Base-by-base conservation (phyloP, 2,888 invertebrate species). In the Pediacus dermestoides region DNA sequence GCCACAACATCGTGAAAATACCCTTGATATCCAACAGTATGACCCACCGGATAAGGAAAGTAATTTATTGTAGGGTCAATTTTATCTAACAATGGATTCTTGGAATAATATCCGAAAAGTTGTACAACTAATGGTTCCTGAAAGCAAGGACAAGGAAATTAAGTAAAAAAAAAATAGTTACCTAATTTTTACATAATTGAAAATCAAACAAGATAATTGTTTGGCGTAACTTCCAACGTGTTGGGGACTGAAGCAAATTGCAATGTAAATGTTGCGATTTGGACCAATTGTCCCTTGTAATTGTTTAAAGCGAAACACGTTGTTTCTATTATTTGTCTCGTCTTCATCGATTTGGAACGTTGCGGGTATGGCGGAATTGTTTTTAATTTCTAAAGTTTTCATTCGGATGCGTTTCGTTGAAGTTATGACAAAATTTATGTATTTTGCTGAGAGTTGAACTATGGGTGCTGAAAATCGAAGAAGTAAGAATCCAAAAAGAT, bases 111-210 rank as follows among this genome's bases (percentile, higher is more conserved):
- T 3, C 66, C 68, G 31, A 63, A 46, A 3, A 66, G 33, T 21
- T 64, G 55, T 3, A 67, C 50, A 10, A 60, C 50, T 16, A 66
- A 39, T 2, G 68, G 68, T 16, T 48, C 47, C 69, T 70, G 38
- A 16, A 49, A 53, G 37, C 18, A 32, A 39, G 15, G 32, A 3
- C 23, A 37, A 37, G 3, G 11, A 18, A 34, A n/a, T 31, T 23
- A 40, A 21, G 9, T 23, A 23, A 16, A 21, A n/a, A 13, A 21
- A n/a, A n/a, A n/a, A n/a, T n/a, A n/a, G n/a, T n/a, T n/a, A n/a
- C n/a, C n/a, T n/a, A n/a, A n/a, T n/a, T 54, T 60, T 59, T 64
- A 72, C 72, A 42, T 67, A 66, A 43, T 70, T 52, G 18, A 62
- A 52, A 25, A 71, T 52, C 21, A 70, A 50, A 42, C 66, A 64